Conservation (phyloP, 2,113 vertebrate genomes). For the Oreotrochilus melanogaster region DNA sequence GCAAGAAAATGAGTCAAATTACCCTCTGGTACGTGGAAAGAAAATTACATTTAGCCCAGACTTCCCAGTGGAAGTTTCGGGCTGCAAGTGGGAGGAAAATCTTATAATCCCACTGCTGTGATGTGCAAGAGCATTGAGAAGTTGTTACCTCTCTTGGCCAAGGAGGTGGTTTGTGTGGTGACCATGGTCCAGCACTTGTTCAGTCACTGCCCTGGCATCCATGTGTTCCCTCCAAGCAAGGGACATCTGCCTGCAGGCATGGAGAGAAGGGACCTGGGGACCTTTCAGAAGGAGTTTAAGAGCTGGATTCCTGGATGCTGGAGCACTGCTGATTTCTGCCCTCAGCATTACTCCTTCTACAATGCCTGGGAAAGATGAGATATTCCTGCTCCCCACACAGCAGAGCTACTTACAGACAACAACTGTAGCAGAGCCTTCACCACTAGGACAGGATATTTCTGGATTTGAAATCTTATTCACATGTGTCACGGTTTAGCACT, state of each 20-base stretch:
- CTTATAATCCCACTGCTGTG: background rate
- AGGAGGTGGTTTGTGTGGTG: background rate
- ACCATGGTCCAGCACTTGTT: no score
- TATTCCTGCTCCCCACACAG: background rate
- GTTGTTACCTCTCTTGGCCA: background rate
- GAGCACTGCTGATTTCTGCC: background rate
- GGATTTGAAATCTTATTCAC: background rate
- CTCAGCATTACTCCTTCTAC: background rate
- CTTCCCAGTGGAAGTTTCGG: slow-evolving; percentile 32
- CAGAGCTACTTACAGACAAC: background rate
- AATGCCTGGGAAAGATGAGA: background rate
- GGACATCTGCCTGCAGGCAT: no score
- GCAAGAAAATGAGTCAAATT: slow-evolving; percentile 66
- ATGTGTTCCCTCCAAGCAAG: no score
- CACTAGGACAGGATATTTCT: background rate
- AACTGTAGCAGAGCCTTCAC: background rate
- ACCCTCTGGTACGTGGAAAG: slow-evolving; percentile 30
- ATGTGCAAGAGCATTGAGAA: background rate
- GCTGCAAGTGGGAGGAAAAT: background rate
- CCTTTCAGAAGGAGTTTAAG: no score
- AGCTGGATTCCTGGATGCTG: no score
- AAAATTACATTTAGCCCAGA: slow-evolving; percentile 28
- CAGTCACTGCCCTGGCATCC: no score
- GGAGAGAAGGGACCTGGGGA: no score
- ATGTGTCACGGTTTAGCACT: no score